These are phyloP conservation scores for Lasioglossum morio DNA, from an alignment of 2,888 invertebrate species.

Conservation along the genomic window DNA sequence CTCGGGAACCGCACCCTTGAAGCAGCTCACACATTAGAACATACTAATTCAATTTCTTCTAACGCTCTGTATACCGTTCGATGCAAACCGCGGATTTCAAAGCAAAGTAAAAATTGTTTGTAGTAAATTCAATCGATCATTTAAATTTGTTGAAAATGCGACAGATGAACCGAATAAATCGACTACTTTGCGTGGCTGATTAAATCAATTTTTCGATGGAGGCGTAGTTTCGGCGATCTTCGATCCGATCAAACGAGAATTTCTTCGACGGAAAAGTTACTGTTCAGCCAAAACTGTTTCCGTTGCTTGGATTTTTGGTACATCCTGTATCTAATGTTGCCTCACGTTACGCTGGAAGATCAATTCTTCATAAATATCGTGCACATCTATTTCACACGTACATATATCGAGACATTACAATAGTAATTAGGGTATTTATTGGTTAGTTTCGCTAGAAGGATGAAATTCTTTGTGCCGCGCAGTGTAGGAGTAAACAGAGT, in stretches of 20 bases:
- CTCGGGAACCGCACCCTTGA: no score
- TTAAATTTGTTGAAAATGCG: no score
- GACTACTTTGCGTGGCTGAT: no score
- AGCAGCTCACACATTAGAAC: not conserved
- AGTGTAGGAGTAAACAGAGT: constrained; percentile 11
- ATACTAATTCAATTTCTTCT: not conserved
- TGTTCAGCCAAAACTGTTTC: not conserved
- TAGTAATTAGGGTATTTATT: not conserved
- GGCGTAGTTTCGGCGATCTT: no score
- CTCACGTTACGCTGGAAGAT: not conserved
- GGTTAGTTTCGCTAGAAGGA: not conserved
- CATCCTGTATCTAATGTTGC: no score
- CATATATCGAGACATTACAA: not conserved
- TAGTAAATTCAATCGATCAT: not conserved
- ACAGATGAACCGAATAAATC: no score
- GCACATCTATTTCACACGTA: not conserved
- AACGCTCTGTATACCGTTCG: not conserved
- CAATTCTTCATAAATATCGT: not conserved
- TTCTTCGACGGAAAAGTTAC: not conserved
- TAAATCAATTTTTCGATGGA: no score
- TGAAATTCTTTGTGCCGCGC: not conserved
- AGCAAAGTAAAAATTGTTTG: not conserved
- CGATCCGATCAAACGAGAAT: not conserved
- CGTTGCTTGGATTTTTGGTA: not conserved
- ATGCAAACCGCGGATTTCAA: not conserved